phyloP scores from a whole-genome alignment of 2,888 invertebrate species.

The Strigamia crassipes region DNA sequence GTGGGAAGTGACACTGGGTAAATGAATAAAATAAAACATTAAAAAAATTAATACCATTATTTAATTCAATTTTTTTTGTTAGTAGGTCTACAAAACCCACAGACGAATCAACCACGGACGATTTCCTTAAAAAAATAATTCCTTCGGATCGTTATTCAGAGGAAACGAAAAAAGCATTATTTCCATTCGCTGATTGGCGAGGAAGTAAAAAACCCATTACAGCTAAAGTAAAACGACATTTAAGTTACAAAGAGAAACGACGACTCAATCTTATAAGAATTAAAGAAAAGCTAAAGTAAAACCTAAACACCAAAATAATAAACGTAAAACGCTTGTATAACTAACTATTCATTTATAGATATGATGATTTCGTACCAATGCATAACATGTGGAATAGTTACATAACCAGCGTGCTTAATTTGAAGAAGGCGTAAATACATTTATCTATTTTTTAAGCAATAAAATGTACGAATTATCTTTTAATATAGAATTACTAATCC shows the following conservation, averaged over 20 bases:
- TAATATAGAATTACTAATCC: background rate
- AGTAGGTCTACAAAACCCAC: background rate
- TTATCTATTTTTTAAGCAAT: slow-evolving; percentile 28
- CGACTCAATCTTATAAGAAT: background rate
- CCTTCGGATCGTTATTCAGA: background rate
- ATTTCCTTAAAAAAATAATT: background rate
- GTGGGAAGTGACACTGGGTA: background rate
- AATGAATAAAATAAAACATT: too few relatives aligned
- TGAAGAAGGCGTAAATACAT: slow-evolving; percentile 54
- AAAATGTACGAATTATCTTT: background rate
- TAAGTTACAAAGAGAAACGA: background rate
- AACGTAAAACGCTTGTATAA: background rate
- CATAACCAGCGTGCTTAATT: slow-evolving; percentile 67
- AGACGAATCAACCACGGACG: background rate
- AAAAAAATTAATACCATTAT: too few relatives aligned
- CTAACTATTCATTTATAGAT: slow-evolving; percentile 58
- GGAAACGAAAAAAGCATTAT: background rate
- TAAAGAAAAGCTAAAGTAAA: background rate
- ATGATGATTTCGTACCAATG: slow-evolving; percentile 68
- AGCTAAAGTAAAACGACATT: background rate
- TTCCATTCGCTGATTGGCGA: background rate
- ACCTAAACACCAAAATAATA: background rate
- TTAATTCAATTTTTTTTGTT: too few relatives aligned
- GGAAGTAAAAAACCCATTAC: background rate
- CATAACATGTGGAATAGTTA: slow-evolving; percentile 75